These are phyloP conservation scores for Drusus annulatus DNA, from an alignment of 1,140 invertebrate genomes.

Conservation along the genomic window DNA sequence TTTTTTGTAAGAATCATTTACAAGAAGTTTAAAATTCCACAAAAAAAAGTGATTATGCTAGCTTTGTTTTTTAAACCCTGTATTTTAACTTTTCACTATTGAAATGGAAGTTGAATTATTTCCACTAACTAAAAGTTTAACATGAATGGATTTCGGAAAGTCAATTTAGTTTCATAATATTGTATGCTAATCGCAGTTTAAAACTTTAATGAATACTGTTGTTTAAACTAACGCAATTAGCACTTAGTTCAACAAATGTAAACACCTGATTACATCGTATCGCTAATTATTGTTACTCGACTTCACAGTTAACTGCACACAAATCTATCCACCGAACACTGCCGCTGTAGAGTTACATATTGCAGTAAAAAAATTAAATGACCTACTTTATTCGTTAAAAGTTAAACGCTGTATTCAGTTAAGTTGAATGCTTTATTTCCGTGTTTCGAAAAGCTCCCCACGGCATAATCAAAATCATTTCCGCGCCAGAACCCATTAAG, in stretches of 20 bases:
- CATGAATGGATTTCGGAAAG: too few species aligned
- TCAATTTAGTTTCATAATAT: background rate
- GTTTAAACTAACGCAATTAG: constrained; percentile 9
- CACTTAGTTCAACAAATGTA: background rate
- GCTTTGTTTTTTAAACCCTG: too few species aligned
- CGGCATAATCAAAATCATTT: background rate
- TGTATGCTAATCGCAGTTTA: background rate
- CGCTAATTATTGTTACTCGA: background rate
- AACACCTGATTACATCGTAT: background rate
- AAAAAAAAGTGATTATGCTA: too few species aligned
- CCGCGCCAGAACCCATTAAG: too few species aligned
- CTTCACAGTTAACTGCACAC: background rate
- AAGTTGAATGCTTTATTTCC: constrained; percentile 4
- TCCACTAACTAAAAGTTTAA: too few species aligned
- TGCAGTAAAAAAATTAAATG: too few species aligned
- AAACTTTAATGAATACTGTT: constrained; percentile 3
- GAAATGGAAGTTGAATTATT: too few species aligned
- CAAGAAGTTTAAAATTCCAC: too few species aligned
- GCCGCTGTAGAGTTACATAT: background rate
- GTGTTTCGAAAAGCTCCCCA: background rate
- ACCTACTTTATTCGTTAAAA: too few species aligned
- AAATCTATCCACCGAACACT: background rate
- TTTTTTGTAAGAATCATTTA: too few species aligned
- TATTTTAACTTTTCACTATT: too few species aligned
- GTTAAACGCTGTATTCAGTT: background rate